phyloP scores from a whole-genome alignment of 2,797 vertebrate species.

The Rousettus madagascariensis region DNA sequence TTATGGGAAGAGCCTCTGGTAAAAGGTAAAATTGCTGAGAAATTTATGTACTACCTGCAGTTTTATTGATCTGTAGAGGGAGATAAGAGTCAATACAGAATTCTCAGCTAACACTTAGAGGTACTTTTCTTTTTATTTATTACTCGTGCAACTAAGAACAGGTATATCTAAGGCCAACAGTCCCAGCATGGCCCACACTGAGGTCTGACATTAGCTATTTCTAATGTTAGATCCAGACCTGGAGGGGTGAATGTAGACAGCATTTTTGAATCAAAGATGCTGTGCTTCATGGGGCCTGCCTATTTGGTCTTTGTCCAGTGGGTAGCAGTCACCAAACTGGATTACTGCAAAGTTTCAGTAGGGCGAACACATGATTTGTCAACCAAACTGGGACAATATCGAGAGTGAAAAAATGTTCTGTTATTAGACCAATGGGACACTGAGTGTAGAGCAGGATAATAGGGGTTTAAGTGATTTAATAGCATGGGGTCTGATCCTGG shows the following conservation, averaged over 20 bases:
- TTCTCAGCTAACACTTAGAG: constrained; percentile 70
- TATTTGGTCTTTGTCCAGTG: neutral
- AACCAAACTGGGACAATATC: neutral
- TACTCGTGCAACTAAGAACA: constrained; percentile 57
- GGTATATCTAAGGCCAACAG: constrained; percentile 59
- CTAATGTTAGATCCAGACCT: neutral
- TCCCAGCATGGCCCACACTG: constrained; percentile 15
- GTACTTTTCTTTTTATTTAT: constrained; percentile 74
- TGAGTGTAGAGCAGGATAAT: neutral
- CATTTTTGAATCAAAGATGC: neutral
- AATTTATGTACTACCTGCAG: constrained; percentile 76
- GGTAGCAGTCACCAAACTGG: neutral
- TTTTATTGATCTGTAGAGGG: constrained; percentile 78
- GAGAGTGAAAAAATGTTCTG: neutral
- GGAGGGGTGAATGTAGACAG: neutral
- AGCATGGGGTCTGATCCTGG: neutral
- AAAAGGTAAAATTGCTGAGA: constrained; percentile 78
- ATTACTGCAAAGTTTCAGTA: neutral
- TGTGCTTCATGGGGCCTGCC: neutral
- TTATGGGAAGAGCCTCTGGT: constrained; percentile 67
- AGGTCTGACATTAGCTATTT: constrained; percentile 45
- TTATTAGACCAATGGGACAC: neutral
- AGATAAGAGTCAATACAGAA: constrained; percentile 75
- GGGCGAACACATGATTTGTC: neutral
- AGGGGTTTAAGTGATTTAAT: neutral